Evolutionary conservation across 2,888 invertebrate genomes (phyloP).

Genomic region (Diloba caeruleocephala): DNA sequence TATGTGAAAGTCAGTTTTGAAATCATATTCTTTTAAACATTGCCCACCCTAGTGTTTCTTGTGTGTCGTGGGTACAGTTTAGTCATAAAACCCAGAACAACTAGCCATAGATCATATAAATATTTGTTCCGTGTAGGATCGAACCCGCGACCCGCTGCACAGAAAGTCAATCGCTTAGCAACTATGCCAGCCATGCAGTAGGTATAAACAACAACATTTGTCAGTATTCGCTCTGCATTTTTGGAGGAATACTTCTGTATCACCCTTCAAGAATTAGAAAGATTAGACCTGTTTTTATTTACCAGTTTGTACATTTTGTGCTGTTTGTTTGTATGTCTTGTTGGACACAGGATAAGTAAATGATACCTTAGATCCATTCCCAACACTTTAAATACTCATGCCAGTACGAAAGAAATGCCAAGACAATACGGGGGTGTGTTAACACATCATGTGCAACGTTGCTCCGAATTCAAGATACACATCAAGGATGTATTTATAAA

Average conservation of each 20-base stretch:
- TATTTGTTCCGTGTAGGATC: too few species aligned
- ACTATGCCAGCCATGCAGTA: too few species aligned
- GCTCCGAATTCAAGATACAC: constrained; percentile 82
- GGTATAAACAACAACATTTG: too few species aligned
- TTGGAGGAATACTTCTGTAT: not conserved
- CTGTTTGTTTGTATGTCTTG: constrained; percentile 55
- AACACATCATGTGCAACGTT: constrained; percentile 66
- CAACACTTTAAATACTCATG: constrained; percentile 74
- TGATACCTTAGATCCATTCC: constrained; percentile 61
- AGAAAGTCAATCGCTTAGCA: too few species aligned
- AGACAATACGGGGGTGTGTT: constrained; percentile 71
- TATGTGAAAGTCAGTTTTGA: too few species aligned
- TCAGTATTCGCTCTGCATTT: constrained; percentile 2
- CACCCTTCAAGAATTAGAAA: not conserved
- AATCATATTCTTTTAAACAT: too few species aligned
- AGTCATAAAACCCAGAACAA: too few species aligned
- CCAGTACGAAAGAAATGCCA: constrained; percentile 68
- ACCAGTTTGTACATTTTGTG: constrained; percentile 87
- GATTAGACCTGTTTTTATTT: constrained; percentile 45
- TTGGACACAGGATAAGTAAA: constrained; percentile 59
- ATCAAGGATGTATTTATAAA: constrained; percentile 58
- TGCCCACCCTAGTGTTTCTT: too few species aligned
- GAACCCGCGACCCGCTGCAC: too few species aligned
- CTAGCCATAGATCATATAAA: too few species aligned
- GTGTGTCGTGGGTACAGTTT: too few species aligned